phyloP scores from a whole-genome alignment of 2,113 vertebrate species.

The Chrysochloris asiatica region DNA sequence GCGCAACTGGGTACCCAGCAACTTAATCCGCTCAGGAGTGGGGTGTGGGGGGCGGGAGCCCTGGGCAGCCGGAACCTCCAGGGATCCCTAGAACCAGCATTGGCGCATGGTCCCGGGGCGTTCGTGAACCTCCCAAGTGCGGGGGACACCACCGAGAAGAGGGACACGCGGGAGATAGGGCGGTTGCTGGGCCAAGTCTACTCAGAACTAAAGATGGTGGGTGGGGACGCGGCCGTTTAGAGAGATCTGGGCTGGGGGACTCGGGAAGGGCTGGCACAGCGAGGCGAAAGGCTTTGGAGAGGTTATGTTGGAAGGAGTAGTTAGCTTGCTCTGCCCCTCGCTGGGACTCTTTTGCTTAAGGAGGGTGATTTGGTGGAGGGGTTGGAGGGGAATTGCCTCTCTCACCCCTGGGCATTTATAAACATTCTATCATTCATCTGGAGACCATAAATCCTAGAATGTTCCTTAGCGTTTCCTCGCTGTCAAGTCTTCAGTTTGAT shows the following conservation, averaged over 20 bases:
- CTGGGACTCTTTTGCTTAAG: conserved; percentile 6
- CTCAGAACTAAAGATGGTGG: neutral
- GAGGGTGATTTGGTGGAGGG: neutral
- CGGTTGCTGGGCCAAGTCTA: neutral
- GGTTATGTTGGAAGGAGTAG: neutral
- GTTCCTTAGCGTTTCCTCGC: neutral
- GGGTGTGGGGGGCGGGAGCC: neutral
- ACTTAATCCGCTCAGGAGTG: neutral
- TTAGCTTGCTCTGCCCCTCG: neutral
- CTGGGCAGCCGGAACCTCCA: conserved; percentile 13
- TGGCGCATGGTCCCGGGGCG: neutral
- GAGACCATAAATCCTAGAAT: neutral
- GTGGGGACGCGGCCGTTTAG: neutral
- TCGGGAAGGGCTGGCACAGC: neutral
- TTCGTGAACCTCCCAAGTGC: conserved; percentile 21
- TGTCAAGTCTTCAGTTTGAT: neutral
- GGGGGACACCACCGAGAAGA: conserved; percentile 32
- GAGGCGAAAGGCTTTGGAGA: conserved; percentile 35
- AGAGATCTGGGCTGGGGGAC: neutral
- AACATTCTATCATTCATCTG: conserved; percentile 33
- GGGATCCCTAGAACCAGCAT: neutral
- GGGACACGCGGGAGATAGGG: neutral
- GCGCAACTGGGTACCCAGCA: neutral
- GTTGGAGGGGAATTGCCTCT: conserved; percentile 11
- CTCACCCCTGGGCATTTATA: neutral